Conservation (phyloP, 2,888 invertebrate genomes). For the Parnassius apollo region DNA sequence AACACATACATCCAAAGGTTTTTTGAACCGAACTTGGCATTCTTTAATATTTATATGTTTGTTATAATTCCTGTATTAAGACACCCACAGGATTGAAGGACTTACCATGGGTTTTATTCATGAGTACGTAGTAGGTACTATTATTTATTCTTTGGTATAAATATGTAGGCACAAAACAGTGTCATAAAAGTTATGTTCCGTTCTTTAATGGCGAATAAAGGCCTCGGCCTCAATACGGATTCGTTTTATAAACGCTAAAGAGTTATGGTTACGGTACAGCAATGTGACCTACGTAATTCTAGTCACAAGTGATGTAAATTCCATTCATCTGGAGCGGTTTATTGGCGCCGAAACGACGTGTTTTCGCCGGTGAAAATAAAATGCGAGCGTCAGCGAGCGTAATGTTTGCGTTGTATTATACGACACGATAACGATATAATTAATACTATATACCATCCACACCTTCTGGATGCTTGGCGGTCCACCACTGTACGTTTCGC, state of each 20-base stretch:
- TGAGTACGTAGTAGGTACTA: too few species aligned
- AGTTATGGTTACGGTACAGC: slow-evolving; percentile 19
- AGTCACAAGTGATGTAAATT: slow-evolving; percentile 37
- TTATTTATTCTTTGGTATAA: too few species aligned
- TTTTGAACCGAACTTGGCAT: too few species aligned
- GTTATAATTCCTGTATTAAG: too few species aligned
- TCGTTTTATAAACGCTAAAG: slow-evolving; percentile 20
- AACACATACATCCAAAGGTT: too few species aligned
- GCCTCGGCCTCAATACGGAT: slow-evolving; percentile 10
- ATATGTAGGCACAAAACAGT: neutral
- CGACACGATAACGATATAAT: neutral
- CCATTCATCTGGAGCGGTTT: slow-evolving; percentile 54
- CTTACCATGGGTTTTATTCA: too few species aligned
- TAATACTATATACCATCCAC: too few species aligned
- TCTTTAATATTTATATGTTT: too few species aligned
- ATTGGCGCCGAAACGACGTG: slow-evolving; percentile 37
- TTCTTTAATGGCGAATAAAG: slow-evolving; percentile 7
- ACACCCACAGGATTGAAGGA: too few species aligned
- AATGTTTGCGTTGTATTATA: slow-evolving; percentile 35
- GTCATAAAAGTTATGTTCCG: neutral
- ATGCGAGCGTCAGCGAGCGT: slow-evolving; percentile 42
- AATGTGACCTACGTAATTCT: slow-evolving; percentile 21
- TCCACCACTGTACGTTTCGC: too few species aligned
- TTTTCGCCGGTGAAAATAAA: slow-evolving; percentile 45
- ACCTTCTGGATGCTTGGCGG: too few species aligned